phyloP scores from a whole-genome alignment of 53 echinoderm and acorn worm species.

The Patiria pectinifera region DNA sequence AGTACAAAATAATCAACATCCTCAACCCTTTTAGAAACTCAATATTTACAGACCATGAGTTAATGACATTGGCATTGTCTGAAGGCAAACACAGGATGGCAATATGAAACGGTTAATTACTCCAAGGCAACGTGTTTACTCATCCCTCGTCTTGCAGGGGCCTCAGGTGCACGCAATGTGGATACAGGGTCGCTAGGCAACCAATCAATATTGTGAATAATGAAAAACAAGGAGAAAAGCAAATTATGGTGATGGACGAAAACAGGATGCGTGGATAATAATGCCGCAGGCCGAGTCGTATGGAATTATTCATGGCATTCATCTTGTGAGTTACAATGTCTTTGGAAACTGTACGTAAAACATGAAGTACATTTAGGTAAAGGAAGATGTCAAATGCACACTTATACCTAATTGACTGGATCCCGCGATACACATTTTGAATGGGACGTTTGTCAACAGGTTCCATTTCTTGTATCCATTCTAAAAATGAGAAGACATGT shows the following conservation, averaged over 20 bases:
- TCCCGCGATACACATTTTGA: too few species aligned
- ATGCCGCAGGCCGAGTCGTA: not conserved
- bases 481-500: too few species aligned
- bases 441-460: too few species aligned
- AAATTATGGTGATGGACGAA: constrained; percentile 1
- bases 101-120: constrained; percentile 27
- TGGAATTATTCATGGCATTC: not conserved
- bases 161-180: not conserved
- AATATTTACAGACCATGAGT: constrained; percentile 22
- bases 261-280: not conserved
- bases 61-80: constrained; percentile 43
- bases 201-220: constrained; percentile 40
- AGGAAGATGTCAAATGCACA: too few species aligned
- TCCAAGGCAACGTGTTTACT: not conserved
- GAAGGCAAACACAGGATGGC: not conserved
- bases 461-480: too few species aligned
- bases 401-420: too few species aligned
- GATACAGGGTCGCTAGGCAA: constrained; percentile 39
- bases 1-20: not conserved
- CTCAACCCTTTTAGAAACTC: not conserved
- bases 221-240: not conserved
- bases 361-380: not conserved
- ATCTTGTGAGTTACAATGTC: too few species aligned
- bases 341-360: too few species aligned
- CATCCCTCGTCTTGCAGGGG: not conserved